A percentile compares a stretch with the other conserved stretches of the same genome.
These are phyloP conservation scores for Penaeus chinensis DNA, from an alignment of 1,140 invertebrate genomes.

Conservation along the genomic window DNA sequence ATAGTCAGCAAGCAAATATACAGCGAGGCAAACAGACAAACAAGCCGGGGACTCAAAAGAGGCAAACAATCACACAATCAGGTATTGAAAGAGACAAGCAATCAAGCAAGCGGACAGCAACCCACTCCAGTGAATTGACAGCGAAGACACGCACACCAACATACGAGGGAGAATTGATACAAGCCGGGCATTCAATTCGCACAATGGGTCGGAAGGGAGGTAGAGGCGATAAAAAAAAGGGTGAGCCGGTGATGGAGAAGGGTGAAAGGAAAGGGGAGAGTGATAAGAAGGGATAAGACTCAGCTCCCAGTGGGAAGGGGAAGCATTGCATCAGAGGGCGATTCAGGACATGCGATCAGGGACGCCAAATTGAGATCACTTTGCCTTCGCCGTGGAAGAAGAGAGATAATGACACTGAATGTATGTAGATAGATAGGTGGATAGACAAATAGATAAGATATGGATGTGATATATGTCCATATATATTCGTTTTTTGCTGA, in stretches of 20 bases:
- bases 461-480: not conserved
- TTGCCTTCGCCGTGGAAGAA: no score
- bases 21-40: no score
- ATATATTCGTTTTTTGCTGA: not conserved
- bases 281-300: not conserved
- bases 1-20: no score
- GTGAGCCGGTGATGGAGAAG: not conserved
- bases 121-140: no score
- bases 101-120: not conserved
- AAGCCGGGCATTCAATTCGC: no score
- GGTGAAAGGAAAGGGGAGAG: not conserved
- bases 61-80: not conserved
- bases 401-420: no score
- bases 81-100: not conserved
- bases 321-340: no score
- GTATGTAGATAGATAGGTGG: conserved; percentile 2
- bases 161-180: no score
- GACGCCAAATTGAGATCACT: no score
- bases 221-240: not conserved
- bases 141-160: no score
- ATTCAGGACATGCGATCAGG: no score
- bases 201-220: not conserved
- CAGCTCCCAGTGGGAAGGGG: not conserved
- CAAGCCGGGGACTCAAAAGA: no score
- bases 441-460: not conserved